Evolutionary conservation across 2,888 invertebrate species (phyloP).

Genomic region (Alviniconcha strummeri): DNA sequence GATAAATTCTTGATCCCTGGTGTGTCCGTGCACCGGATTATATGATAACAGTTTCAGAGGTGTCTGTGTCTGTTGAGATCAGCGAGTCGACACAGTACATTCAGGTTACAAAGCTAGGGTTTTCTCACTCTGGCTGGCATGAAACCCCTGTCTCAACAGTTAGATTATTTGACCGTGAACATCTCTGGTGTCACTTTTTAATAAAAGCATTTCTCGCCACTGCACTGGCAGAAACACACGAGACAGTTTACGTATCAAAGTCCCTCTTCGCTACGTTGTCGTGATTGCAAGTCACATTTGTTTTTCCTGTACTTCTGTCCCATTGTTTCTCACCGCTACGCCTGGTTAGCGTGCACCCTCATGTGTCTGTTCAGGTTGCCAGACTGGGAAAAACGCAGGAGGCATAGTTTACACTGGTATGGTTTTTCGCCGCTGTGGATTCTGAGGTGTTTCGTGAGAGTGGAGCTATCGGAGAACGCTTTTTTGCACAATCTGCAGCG

Average conservation of each 20-base stretch:
- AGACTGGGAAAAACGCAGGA: constrained; percentile 96
- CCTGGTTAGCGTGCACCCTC: constrained; percentile 86
- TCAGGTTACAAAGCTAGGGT: too few species aligned
- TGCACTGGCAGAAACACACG: background rate
- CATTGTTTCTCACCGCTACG: background rate
- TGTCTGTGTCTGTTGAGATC: too few species aligned
- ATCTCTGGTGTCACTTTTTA: background rate
- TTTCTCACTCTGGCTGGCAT: too few species aligned
- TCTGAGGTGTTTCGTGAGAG: constrained; percentile 95
- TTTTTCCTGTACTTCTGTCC: background rate
- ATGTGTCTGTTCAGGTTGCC: constrained; percentile 99
- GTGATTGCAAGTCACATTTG: too few species aligned
- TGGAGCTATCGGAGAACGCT: constrained; percentile 98
- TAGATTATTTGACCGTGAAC: background rate
- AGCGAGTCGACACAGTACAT: too few species aligned
- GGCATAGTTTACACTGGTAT: constrained; percentile 96
- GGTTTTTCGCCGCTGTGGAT: constrained; percentile 90
- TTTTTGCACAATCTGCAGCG: constrained; percentile 97
- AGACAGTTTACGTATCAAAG: too few species aligned
- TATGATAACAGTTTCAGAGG: too few species aligned
- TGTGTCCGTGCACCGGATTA: too few species aligned
- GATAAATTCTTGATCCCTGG: too few species aligned
- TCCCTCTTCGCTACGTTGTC: too few species aligned
- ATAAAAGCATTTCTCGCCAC: background rate
- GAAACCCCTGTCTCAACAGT: background rate